Evolutionary conservation across 2,888 invertebrate genomes (phyloP).

Genomic region (Napeogenes sylphis): DNA sequence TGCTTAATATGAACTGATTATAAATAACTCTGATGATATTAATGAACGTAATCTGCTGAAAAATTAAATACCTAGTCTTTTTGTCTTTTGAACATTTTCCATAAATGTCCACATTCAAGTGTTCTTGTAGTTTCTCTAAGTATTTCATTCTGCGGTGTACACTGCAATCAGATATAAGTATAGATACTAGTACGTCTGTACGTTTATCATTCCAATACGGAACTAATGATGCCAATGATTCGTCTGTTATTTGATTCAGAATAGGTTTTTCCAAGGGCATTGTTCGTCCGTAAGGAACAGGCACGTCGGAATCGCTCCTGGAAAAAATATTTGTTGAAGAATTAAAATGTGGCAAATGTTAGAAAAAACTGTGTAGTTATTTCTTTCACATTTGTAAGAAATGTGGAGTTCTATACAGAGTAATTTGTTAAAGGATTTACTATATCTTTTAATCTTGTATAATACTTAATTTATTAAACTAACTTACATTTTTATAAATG

Average conservation of each 20-base stretch:
- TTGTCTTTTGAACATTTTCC: slow-evolving; percentile 72
- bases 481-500: too few species aligned
- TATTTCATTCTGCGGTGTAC: slow-evolving; percentile 71
- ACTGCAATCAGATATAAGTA: slow-evolving; percentile 79
- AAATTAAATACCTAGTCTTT: slow-evolving; percentile 35
- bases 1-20: too few species aligned
- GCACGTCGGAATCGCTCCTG: slow-evolving; percentile 80
- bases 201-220: slow-evolving; percentile 66
- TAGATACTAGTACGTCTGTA: slow-evolving; percentile 65
- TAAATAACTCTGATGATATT: too few species aligned
- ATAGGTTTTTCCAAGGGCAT: slow-evolving; percentile 43
- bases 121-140: slow-evolving; percentile 73
- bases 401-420: neutral
- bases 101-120: slow-evolving; percentile 78
- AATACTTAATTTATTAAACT: too few species aligned
- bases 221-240: slow-evolving; percentile 39
- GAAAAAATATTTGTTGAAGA: slow-evolving; percentile 37
- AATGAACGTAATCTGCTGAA: too few species aligned
- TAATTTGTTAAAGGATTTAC: neutral
- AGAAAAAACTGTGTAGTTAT: slow-evolving; percentile 13
- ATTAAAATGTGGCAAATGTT: slow-evolving; percentile 18
- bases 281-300: slow-evolving; percentile 82
- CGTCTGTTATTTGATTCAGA: slow-evolving; percentile 20
- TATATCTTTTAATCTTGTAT: too few species aligned
- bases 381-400: neutral